Conservation (phyloP, 2,888 invertebrate genomes). For the Drosophila monieri region DNA sequence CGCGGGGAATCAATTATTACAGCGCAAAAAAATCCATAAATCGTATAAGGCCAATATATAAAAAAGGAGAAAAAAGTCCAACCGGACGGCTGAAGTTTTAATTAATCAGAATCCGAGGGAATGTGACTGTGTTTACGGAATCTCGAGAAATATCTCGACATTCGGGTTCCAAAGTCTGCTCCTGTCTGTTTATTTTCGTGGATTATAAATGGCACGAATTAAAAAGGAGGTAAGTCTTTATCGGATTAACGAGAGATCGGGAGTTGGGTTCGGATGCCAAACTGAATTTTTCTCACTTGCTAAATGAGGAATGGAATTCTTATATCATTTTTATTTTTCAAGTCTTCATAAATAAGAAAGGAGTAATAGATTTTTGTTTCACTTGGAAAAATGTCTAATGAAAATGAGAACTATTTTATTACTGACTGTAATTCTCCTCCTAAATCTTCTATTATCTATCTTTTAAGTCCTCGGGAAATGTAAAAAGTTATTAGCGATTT, state of each 20-base stretch:
- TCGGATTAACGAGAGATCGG: slow-evolving; percentile 56
- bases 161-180: slow-evolving; percentile 20
- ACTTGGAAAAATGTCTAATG: background rate
- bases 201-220: slow-evolving; percentile 68
- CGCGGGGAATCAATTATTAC: slow-evolving; percentile 58
- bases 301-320: background rate
- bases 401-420: background rate
- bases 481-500: slow-evolving; percentile 11
- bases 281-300: slow-evolving; percentile 45
- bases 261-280: slow-evolving; percentile 11
- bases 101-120: slow-evolving; percentile 48
- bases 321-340: too few relatives aligned
- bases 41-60: slow-evolving; percentile 10
- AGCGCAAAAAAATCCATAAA: slow-evolving; percentile 47
- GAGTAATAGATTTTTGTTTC: too few relatives aligned
- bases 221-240: slow-evolving; percentile 53
- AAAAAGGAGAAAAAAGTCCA: background rate
- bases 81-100: slow-evolving; percentile 37
- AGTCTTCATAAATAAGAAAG: too few relatives aligned
- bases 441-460: background rate
- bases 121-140: slow-evolving; percentile 59
- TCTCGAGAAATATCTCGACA: slow-evolving; percentile 23
- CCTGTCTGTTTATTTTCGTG: slow-evolving; percentile 51
- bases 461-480: background rate
- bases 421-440: background rate